Evolutionary conservation across 1,140 invertebrate species (phyloP).

Genomic region (Drosophila ercepeae): DNA sequence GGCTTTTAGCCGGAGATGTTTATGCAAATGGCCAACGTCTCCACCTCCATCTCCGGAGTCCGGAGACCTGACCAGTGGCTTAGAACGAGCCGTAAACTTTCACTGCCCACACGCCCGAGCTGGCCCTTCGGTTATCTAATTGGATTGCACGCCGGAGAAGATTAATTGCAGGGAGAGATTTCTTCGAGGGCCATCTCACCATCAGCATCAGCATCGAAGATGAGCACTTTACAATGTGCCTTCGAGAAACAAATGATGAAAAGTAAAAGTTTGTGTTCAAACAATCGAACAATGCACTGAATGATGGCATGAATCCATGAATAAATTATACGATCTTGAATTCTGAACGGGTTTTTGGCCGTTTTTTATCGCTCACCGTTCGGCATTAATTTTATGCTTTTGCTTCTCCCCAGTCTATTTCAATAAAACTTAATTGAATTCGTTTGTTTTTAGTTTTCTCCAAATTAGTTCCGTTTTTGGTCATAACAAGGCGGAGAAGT

Average conservation of each 20-base stretch:
- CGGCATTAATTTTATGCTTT: constrained; percentile 56
- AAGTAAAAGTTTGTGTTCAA: constrained; percentile 74
- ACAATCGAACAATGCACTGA: constrained; percentile 57
- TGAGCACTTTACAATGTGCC: constrained; percentile 37
- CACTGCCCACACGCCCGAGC: constrained; percentile 53
- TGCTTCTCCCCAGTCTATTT: constrained; percentile 14
- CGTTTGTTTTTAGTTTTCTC: constrained; percentile 34
- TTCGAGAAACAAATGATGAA: constrained; percentile 42
- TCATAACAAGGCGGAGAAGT: background rate
- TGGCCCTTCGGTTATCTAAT: constrained; percentile 63
- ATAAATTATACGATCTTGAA: constrained; percentile 58
- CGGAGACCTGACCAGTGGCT: constrained; percentile 55
- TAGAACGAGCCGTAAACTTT: constrained; percentile 66
- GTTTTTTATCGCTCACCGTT: constrained; percentile 16
- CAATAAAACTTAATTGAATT: constrained; percentile 41
- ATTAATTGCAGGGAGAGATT: constrained; percentile 73
- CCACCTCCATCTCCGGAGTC: background rate
- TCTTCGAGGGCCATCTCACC: constrained; percentile 17
- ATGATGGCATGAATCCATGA: constrained; percentile 57
- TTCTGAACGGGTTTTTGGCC: constrained; percentile 67
- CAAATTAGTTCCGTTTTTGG: constrained; percentile 11
- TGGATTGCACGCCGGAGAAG: constrained; percentile 45
- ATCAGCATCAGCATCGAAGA: background rate
- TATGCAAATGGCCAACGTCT: constrained; percentile 58
- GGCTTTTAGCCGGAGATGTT: constrained; percentile 21